Conservation (phyloP, 2,888 invertebrate species). For the Tholera decimalis region DNA sequence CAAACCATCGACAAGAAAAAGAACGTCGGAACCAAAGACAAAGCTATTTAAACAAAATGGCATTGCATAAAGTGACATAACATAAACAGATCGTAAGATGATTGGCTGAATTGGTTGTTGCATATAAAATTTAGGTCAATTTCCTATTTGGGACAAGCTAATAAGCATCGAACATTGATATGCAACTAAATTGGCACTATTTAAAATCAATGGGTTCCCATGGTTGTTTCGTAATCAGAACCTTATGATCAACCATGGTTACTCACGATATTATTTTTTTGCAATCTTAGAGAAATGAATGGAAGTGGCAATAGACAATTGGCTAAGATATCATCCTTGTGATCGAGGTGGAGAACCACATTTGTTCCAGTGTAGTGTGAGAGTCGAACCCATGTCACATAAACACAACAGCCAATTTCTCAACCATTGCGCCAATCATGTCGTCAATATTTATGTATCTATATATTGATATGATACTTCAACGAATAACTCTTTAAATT, state of each 20-base stretch:
- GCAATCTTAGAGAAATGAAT: no score
- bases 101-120: constrained; percentile 52
- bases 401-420: no score
- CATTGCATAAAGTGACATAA: constrained; percentile 44
- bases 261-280: neutral
- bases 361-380: no score
- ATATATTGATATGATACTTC: no score
- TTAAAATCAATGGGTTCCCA: constrained; percentile 41
- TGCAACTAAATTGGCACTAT: constrained; percentile 51
- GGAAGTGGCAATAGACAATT: no score
- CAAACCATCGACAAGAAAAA: neutral
- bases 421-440: no score
- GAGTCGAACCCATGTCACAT: no score
- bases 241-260: constrained; percentile 13
- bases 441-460: no score
- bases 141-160: constrained; percentile 37
- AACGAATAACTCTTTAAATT: no score
- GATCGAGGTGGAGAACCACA: no score
- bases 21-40: constrained; percentile 19
- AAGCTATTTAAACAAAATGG: constrained; percentile 9
- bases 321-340: no score
- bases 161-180: constrained; percentile 36
- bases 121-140: constrained; percentile 55
- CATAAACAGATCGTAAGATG: constrained; percentile 26
- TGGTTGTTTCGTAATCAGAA: constrained; percentile 36